Evolutionary conservation across 2,888 invertebrate genomes (phyloP).

Genomic region (Pandemis corylana): DNA sequence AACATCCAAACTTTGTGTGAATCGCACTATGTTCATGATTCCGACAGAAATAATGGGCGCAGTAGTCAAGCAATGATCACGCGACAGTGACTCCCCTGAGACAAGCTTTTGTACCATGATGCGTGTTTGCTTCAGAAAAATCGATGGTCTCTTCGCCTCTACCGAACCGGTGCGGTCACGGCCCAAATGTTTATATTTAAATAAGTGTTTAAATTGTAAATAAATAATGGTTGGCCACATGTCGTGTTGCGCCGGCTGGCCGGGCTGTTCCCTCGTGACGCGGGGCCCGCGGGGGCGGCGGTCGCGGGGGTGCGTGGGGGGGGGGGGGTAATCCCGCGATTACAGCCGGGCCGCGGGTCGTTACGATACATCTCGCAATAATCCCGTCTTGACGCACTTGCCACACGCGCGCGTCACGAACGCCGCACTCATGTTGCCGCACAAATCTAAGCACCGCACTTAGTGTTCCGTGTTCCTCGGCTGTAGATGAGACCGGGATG

Average conservation of each 20-base stretch:
- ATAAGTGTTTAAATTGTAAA: neutral
- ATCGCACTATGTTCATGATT: no score
- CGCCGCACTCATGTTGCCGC: neutral
- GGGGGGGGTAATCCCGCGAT: slow-evolving; percentile 15
- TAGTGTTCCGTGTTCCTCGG: neutral
- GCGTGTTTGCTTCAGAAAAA: no score
- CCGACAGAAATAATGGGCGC: no score
- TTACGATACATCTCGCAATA: slow-evolving; percentile 1
- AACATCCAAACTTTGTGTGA: no score
- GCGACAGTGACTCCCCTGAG: no score
- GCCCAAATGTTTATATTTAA: neutral
- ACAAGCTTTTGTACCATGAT: no score
- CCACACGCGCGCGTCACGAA: neutral
- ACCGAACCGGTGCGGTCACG: neutral
- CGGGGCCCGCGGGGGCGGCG: neutral
- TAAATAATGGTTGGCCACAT: neutral
- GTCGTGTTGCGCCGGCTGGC: neutral
- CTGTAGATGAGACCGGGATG: neutral
- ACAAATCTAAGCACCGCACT: neutral
- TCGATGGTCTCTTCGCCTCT: no score
- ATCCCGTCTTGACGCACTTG: neutral
- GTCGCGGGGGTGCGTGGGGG: neutral
- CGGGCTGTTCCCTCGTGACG: neutral
- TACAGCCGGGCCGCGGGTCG: slow-evolving; percentile 18
- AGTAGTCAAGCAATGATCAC: no score